Evolutionary conservation across 2,113 vertebrate species (phyloP), one percentile per base, ranked within the genome.

Genomic region (Varanus salvator): DNA sequence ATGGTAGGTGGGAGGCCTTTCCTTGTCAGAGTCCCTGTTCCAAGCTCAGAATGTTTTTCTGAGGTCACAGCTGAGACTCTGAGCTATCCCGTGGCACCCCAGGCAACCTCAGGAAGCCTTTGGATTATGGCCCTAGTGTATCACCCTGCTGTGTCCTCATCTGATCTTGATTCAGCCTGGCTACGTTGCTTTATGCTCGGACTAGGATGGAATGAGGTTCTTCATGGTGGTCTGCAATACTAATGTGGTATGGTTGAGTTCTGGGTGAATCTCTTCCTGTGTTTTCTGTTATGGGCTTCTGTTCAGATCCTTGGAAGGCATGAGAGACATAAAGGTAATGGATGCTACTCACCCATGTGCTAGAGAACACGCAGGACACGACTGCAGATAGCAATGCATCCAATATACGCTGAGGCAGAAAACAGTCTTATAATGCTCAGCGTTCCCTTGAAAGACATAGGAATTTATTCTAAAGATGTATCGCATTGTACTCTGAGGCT

Each of bases 321-420:
- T 48, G n/a, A 50, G 31, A 93, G 50, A 83, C 90, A 77, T 84
- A 87, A 87, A 91, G 27, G 52, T 54, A 48, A 89, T 86, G 71
- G 88, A 85, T 87, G 57, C 69, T 93, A 71, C 44, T 87, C 54
- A 81, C 81, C 6, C 44, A 44, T 23, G 87, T 86, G 1, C 88
- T 87, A 57, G 82, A 52, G 78, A 74, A 86, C 92, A 93, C 90
- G 52, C 60, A 86, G 52, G 93, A 93, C 17, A n/a, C 74, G 27
- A 9, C 8, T 80, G 77, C 25, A 52, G 27, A 77, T 50, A 50
- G 12, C 11, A 15, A 14, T 14, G 57, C 57, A 60, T 3, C 12
- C 8, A 2, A 14, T 14, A 14, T 15, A 60, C 2, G 57, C 15
- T 60, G 11, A 60, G 57, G 1, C 57, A 60, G 57, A 60, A 60